Base-by-base conservation (phyloP, 2,797 vertebrate genomes). In the Novumbra hubbsi region DNA sequence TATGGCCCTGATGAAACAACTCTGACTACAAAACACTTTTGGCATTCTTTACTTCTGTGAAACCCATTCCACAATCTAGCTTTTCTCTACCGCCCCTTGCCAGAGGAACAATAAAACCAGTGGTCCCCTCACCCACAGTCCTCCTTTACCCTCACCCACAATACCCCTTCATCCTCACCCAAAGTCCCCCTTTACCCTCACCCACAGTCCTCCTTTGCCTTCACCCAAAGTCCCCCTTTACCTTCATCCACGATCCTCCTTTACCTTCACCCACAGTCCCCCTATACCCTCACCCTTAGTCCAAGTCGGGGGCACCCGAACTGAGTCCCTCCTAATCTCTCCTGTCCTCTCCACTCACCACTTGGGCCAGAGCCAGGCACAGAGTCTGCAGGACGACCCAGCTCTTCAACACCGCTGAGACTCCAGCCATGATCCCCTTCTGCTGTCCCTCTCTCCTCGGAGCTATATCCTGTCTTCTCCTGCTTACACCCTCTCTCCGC, bases 331-430 rank as follows among this genome's bases (percentile, higher is more conserved):
- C 55, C 72, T n/a, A 14, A 11, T 17, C 7, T 55, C 68, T 72
- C 72, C 38, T 63, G 57, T 84, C 80, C 87, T 97, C 57, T 84
- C 80, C 87, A 98, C 97, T 98, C 90, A 99, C 97, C 86, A 97
- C 94, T 93, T 98, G 97, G 74, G 96, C 96, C 87, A 97, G 81
- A 81, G 93, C 93, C 85, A 98, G 92, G 83, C 94, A 94, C 84
- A 93, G 69, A 68, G 88, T 89, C 81, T 95, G 96, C 86, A 97
- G 92, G 76, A 98, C 76, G 28, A 96, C 85, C 76, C 94, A 90
- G 85, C 94, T 91, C 91, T 79, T 68, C 75, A 93, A 82, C 83
- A 81, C 76, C 71, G 71, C 83, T 75, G 88, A 89, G 80, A 87
- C 80, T 75, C 87, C 65, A 86, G 90, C 93, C 97, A 97, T 98